Conservation (phyloP, 2,113 vertebrate genomes). For the Pterocles orientalis region DNA sequence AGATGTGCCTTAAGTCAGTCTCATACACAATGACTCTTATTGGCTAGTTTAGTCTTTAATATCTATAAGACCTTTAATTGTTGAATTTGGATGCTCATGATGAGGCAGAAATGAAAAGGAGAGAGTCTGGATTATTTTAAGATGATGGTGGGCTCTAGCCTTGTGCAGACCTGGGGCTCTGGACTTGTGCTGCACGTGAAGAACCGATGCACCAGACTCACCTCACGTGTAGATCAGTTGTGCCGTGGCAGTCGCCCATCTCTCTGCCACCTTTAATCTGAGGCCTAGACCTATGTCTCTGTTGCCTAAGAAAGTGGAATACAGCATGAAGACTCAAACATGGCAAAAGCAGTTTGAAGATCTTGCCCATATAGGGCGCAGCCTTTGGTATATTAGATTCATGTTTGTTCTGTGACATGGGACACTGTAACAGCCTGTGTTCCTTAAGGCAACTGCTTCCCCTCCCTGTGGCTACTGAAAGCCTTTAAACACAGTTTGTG, state of each 20-base stretch:
- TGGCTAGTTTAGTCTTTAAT: neutral
- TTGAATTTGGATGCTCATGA: neutral
- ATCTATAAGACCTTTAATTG: neutral
- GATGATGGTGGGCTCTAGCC: neutral
- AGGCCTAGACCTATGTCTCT: neutral
- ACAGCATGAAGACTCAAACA: neutral
- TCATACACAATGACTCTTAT: neutral
- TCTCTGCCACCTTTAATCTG: neutral
- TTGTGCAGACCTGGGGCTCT: neutral
- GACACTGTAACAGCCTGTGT: neutral
- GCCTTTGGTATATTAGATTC: neutral
- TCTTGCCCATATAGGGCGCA: neutral
- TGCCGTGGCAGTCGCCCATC: fast-evolving
- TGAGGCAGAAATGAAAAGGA: neutral
- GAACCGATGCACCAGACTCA: neutral
- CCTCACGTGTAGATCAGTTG: neutral
- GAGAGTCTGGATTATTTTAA: neutral
- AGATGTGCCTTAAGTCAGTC: neutral
- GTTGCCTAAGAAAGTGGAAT: neutral
- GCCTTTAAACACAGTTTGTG: neutral
- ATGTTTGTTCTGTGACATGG: neutral
- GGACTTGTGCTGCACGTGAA: neutral
- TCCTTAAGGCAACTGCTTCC: neutral
- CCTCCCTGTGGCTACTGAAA: neutral
- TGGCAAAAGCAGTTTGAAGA: neutral